These are phyloP conservation scores for Anorthoa munda DNA, from an alignment of 2,888 invertebrate genomes.

Conservation along the genomic window DNA sequence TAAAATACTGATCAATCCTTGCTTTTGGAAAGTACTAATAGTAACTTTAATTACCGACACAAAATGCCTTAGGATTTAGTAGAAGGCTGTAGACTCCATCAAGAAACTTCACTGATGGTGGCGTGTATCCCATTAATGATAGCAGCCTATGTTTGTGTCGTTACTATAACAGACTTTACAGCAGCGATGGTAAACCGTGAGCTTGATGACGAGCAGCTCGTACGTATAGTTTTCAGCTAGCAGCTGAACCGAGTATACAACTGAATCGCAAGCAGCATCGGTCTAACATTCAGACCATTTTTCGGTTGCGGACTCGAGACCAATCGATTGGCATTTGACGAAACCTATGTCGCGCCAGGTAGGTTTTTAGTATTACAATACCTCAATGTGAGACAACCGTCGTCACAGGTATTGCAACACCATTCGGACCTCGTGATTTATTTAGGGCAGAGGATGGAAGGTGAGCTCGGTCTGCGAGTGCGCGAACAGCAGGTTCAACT, in stretches of 20 bases:
- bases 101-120: slow-evolving; percentile 14
- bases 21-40: slow-evolving; percentile 53
- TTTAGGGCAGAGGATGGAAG: slow-evolving; percentile 91
- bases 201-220: slow-evolving; percentile 65
- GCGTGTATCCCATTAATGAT: slow-evolving; percentile 16
- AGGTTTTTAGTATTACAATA: slow-evolving; percentile 81
- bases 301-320: slow-evolving; percentile 83
- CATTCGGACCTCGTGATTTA: slow-evolving; percentile 75
- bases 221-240: slow-evolving; percentile 52
- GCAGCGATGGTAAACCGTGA: slow-evolving; percentile 51
- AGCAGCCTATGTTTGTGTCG: slow-evolving; percentile 39
- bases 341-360: slow-evolving; percentile 87
- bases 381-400: slow-evolving; percentile 62
- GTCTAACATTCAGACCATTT: slow-evolving; percentile 66
- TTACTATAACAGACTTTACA: slow-evolving; percentile 50
- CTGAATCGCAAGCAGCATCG: slow-evolving; percentile 71
- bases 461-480: slow-evolving; percentile 92
- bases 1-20: slow-evolving; percentile 77
- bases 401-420: slow-evolving; percentile 78
- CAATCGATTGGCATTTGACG: slow-evolving; percentile 86
- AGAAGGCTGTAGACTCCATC: slow-evolving; percentile 29
- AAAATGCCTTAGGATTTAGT: slow-evolving; percentile 36
- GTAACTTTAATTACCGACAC: slow-evolving; percentile 49
- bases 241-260: slow-evolving; percentile 75
- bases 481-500: slow-evolving; percentile 92